A percentile compares a stretch with the other conserved stretches of the same genome.
Conservation (phyloP, 2,797 vertebrate genomes). For the Betta splendens region DNA sequence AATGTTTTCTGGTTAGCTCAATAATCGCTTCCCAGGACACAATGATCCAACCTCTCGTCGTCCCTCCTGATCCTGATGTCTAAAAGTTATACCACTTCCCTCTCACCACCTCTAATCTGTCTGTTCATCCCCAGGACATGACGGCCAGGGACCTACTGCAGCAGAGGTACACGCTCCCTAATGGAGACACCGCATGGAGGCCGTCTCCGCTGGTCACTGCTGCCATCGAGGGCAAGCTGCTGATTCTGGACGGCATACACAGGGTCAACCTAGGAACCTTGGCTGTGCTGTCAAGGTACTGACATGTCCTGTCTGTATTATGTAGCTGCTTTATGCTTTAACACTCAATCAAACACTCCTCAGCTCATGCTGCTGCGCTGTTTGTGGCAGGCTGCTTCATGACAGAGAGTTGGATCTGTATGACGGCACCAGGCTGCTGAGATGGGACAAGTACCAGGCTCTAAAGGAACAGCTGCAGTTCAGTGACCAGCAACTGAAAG, state of each 20-base stretch:
- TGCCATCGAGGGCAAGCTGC: conserved; percentile 91
- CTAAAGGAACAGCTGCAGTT: conserved; percentile 88
- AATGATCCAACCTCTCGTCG: too few relatives aligned
- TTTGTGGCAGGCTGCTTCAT: conserved; percentile 86
- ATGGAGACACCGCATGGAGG: conserved; percentile 96
- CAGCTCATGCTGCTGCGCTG: conserved; percentile 58
- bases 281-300: conserved; percentile 91
- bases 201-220: conserved; percentile 90
- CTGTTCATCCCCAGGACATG: conserved; percentile 86
- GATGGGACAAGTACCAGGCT: conserved; percentile 88
- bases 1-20: background rate
- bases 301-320: background rate
- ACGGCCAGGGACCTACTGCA: conserved; percentile 94
- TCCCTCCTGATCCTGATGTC: background rate
- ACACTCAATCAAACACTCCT: conserved; percentile 1
- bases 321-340: background rate
- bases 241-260: conserved; percentile 93
- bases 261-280: conserved; percentile 92
- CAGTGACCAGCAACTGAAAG: conserved; percentile 85
- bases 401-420: conserved; percentile 94
- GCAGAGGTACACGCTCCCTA: conserved; percentile 93
- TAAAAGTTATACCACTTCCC: too few relatives aligned
- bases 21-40: conserved; percentile 24
- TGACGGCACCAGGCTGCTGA: conserved; percentile 90
- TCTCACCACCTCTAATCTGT: too few relatives aligned